Evolutionary conservation across 1,140 invertebrate species (phyloP).

Genomic region (Parapsyche elsis): DNA sequence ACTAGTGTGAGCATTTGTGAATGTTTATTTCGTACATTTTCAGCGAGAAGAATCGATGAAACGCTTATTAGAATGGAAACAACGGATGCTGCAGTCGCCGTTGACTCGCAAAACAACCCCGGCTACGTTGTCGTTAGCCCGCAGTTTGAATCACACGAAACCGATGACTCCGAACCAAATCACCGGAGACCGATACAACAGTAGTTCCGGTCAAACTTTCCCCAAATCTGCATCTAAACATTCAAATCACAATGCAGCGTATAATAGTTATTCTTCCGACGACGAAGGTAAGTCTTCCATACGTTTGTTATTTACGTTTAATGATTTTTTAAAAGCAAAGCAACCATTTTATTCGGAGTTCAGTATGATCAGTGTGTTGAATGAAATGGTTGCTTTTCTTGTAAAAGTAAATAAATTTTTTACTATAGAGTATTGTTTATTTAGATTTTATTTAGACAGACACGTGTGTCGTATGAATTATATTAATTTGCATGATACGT

Average conservation of each 20-base stretch:
- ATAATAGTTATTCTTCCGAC: constrained; percentile 87
- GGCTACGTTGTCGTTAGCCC: constrained; percentile 66
- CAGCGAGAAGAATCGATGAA: constrained; percentile 92
- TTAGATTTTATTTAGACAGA: no score
- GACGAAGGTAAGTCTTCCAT: constrained; percentile 78
- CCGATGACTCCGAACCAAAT: constrained; percentile 53
- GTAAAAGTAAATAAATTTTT: no score
- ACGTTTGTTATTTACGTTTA: no score
- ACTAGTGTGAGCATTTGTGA: no score
- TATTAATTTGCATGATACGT: no score
- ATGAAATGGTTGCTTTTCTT: no score
- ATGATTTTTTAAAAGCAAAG: neutral
- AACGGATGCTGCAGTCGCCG: constrained; percentile 90
- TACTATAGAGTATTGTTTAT: no score
- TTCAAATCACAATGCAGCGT: constrained; percentile 69
- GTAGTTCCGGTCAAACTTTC: constrained; percentile 60
- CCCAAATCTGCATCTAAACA: constrained; percentile 58
- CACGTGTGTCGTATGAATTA: no score
- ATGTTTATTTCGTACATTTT: neutral
- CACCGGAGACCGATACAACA: constrained; percentile 9
- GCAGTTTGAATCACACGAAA: constrained; percentile 66
- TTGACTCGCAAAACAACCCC: constrained; percentile 81
- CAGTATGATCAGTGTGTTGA: neutral
- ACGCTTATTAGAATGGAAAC: constrained; percentile 90
- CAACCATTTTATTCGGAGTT: neutral